Conservation (phyloP, 2,113 vertebrate genomes). For the Spizaetus ornatus region DNA sequence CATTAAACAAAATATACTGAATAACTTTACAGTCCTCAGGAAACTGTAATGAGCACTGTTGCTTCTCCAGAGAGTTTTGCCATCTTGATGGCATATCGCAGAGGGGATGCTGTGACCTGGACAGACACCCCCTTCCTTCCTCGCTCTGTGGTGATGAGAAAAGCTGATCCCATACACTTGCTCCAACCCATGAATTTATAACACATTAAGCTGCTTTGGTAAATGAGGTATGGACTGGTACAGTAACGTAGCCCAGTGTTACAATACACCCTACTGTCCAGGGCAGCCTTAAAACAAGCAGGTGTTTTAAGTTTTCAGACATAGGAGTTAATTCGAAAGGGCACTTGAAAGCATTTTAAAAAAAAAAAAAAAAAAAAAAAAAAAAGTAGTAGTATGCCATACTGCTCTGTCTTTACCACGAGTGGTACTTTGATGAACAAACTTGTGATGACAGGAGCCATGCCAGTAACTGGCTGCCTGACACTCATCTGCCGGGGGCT, state of each 20-base stretch:
- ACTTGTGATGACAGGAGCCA: neutral
- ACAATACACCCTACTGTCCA: rapidly evolving
- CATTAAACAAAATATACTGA: neutral
- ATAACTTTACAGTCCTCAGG: neutral
- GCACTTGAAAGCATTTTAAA: neutral
- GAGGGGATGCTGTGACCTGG: neutral
- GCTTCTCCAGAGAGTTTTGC: neutral
- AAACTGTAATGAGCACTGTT: rapidly evolving
- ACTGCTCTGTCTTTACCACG: neutral
- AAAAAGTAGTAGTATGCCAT: rapidly evolving
- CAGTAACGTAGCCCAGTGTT: rapidly evolving
- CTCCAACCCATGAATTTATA: neutral
- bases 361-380: too few species aligned
- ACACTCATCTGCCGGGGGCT: neutral
- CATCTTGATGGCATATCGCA: rapidly evolving
- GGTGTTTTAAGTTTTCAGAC: neutral
- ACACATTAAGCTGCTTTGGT: neutral
- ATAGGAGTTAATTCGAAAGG: neutral
- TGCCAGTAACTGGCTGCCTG: neutral
- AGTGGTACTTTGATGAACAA: neutral
- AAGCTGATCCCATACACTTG: neutral
- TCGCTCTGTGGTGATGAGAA: rapidly evolving
- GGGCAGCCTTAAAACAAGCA: neutral
- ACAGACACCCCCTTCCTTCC: neutral
- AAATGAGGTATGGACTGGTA: neutral